phyloP scores from a whole-genome alignment of 2,113 vertebrate genomes.

The Ochotona princeps region DNA sequence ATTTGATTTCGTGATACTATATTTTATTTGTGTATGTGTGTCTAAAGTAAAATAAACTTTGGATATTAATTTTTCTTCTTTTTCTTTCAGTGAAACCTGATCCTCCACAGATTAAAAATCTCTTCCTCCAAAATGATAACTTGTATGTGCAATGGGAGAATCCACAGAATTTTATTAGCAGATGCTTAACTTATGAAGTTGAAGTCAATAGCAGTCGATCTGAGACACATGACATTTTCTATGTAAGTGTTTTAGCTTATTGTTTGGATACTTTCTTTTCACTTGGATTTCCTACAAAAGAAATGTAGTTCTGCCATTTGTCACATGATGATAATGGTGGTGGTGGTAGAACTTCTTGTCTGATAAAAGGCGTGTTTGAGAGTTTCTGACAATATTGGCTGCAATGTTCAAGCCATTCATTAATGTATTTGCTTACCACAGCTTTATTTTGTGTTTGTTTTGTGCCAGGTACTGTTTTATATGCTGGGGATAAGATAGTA shows the following conservation, averaged over 20 bases:
- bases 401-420: background rate
- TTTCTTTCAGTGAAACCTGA: slow-evolving; percentile 80
- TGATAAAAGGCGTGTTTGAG: background rate
- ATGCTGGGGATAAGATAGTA: background rate
- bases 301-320: slow-evolving; percentile 22
- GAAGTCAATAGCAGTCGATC: slow-evolving; percentile 74
- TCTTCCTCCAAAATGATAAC: slow-evolving; percentile 57
- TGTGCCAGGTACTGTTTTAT: slow-evolving; percentile 8
- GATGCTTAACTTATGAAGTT: slow-evolving; percentile 74
- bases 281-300: slow-evolving; percentile 35
- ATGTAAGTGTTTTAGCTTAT: slow-evolving; percentile 46
- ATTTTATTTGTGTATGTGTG: background rate
- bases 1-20: slow-evolving; percentile 58
- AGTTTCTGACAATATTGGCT: background rate
- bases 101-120: slow-evolving; percentile 73
- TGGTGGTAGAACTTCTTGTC: slow-evolving; percentile 9
- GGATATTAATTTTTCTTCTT: slow-evolving; percentile 52
- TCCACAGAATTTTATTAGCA: slow-evolving; percentile 70
- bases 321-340: background rate
- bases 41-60: slow-evolving; percentile 38
- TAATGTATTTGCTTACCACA: background rate
- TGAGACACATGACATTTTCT: background rate
- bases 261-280: slow-evolving; percentile 39
- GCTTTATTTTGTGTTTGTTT: background rate
- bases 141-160: slow-evolving; percentile 74